Base-by-base conservation (phyloP, 1,140 invertebrate genomes). In the Periplaneta americana region DNA sequence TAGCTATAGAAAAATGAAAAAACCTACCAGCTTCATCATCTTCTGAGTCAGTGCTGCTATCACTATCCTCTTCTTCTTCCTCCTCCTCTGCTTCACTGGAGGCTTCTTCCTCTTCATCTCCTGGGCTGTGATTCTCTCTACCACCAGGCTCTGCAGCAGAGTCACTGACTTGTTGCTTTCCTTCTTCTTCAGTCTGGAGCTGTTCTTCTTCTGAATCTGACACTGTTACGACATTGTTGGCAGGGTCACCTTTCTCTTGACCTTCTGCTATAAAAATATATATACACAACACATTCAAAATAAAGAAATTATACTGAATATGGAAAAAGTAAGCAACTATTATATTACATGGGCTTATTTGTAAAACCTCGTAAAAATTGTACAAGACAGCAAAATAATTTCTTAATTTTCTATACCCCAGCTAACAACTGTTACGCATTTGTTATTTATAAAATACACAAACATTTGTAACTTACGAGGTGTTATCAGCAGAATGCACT, bases 101-200 rank as follows among this genome's bases (percentile, higher is more conserved):
- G 85, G 79, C 86, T n/a, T 34, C 76, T 28, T 79, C 74, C 22
- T 78, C 79, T n/a, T 36, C 80, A 84, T 89, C 86, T 82, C 89
- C 89, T 90, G 87, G 83, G 82, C 82, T 80, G 82, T n/a, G n/a
- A n/a, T n/a, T n/a, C n/a, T n/a, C n/a, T n/a, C 82, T 80, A 34
- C 22, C 74, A 74, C 37, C 79, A 31, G 39, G 81, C 78, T 33
- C 75, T 39, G 18, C 76, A 32, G 15, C 66, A 57, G 17, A 81
- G 81, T 32, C 83, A 75, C 75, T 79, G 31, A 78, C 74, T 39
- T 57, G 75, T 17, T 82, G 36, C n/a, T 83, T 83, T 28, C 36
- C 66, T 28, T 82, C 75, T 48, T 75, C 82, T 82, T 37, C 84
- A 28, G 37, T 18, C 15, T 34, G 34, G 34, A 75, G 31, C 3